Base-by-base conservation (phyloP, 2,113 vertebrate genomes). In the Bos javanicus region DNA sequence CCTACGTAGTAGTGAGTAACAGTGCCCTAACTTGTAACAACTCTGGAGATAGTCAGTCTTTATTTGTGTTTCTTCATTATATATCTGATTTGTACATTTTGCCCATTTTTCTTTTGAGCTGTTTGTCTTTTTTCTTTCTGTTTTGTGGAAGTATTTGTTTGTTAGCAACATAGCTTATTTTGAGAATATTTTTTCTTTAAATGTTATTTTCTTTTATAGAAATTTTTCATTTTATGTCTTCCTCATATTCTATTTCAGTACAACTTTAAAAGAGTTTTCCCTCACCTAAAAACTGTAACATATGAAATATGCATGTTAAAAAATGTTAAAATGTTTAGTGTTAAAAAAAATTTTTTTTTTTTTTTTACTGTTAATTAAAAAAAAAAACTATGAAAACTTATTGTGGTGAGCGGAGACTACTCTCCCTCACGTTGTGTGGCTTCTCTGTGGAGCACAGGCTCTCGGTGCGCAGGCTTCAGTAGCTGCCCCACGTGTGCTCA, bases 181-280 rank as follows among this genome's bases (percentile, higher is more conserved):
- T 92, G 46, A 78, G 56, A 87, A 28, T 85, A 78, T 97, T 95
- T 89, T 78, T 87, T 48, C 39, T 97, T 96, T 86, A 90, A 94
- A 43, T 74, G n/a, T 81, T 88, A n/a, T 67, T 96, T 93, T 95
- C 23, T 36, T 95, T 95, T 80, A 5, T 90, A 92, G 62, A 83
- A 92, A 81, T 17, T 89, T 92, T 86, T 92, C n/a, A 78, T 59
- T 85, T 91, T 88, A 28, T 90, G 9, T 91, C 54, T 87, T 82
- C 2, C 39, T 33, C 10, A 67, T 60, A 46, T 88, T 95, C 57
- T 94, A 33, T 59, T 91, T 26, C 28, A 71, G 48, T 96, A 90
- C 54, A 94, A 48, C 84, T 94, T 78, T 80, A 76, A 81, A 81
- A 87, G n/a, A 64, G 17, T 91, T 97, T 94, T 93, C n/a, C 91